Percentiles rank a stretch among this genome's conserved stretches.
Evolutionary conservation across 2,797 vertebrate genomes (phyloP).

Genomic region (Halcyon badia): DNA sequence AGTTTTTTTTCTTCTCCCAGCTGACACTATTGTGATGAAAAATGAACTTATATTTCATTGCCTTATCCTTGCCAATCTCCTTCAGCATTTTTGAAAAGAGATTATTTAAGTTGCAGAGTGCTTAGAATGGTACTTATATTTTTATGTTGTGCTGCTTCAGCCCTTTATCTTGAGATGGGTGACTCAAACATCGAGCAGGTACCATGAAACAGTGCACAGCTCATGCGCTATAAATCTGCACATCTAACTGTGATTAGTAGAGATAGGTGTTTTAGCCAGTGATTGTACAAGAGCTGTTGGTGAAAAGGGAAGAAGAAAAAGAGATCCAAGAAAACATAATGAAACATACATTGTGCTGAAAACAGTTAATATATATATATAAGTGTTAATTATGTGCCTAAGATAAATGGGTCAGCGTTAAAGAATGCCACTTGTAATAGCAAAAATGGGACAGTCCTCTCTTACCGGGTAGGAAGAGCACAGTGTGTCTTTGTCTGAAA

Average conservation of each 20-base stretch:
- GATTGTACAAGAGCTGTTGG: not conserved
- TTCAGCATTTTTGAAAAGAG: conserved; percentile 50
- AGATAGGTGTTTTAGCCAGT: not conserved
- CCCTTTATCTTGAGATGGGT: conserved; percentile 26
- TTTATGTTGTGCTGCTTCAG: conserved; percentile 60
- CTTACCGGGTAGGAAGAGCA: not conserved
- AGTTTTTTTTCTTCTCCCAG: not conserved
- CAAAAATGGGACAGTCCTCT: conserved; percentile 14
- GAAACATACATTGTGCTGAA: conserved; percentile 33
- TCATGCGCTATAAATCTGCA: conserved; percentile 47
- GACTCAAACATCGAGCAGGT: conserved; percentile 34
- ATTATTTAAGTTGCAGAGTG: conserved; percentile 11
- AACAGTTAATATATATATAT: not conserved
- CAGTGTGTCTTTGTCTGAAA: not conserved
- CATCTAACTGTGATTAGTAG: conserved; percentile 58
- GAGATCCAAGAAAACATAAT: conserved; percentile 15
- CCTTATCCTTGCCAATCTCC: conserved; percentile 26
- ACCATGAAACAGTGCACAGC: conserved; percentile 1
- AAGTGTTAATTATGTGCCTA: not conserved
- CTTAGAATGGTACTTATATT: not conserved
- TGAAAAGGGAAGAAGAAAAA: not conserved
- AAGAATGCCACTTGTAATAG: conserved; percentile 6
- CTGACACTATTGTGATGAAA: not conserved
- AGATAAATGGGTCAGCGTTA: not conserved
- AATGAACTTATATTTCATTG: conserved; percentile 32